Base-by-base conservation (phyloP, 2,797 vertebrate species). In the Tachyglossus aculeatus region DNA sequence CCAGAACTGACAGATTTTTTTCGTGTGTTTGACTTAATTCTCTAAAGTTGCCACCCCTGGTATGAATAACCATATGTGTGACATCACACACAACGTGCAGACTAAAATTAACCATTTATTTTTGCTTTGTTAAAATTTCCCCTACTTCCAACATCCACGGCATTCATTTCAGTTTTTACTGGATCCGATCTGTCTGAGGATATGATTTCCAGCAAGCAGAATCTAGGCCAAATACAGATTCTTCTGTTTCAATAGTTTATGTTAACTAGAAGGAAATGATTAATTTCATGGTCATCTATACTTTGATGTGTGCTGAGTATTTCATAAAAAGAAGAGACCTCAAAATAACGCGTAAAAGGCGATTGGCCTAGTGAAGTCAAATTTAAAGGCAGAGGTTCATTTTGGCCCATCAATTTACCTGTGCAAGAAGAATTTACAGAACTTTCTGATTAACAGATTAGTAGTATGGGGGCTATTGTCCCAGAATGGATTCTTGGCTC, bases 1-100 rank as follows among this genome's bases (percentile, higher is more conserved):
- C 90, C 83, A 79, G 79, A 93, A 74, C 66, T 94, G 93, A 94
- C 93, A 94, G 90, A 88, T 93, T 88, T n/a, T n/a, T n/a, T 91
- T 90, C 87, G 91, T 92, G 81, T 90, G 78, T 88, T 89, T 85
- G 78, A 89, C 85, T 87, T 84, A 74, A 70, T 81, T 85, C 78
- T 77, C 67, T 82, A n/a, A 84, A 89, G 82, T 90, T 83, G 74
- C 81, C 83, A 81, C 62, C 85, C 78, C 87, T 81, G 48, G 75
- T 89, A 88, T 89, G 84, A 89, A 87, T 88, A 86, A 82, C 64
- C 83, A 70, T 83, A 87, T 90, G 87, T 84, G 78, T 92, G 86
- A 92, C 89, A 90, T 92, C 91, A 92, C 59, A 75, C 38, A 74
- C 55, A 83, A 57, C 43, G 69, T 62, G 63, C 66, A 57, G 72